Conservation (phyloP, 2,888 invertebrate species). For the Acronicta alni region DNA sequence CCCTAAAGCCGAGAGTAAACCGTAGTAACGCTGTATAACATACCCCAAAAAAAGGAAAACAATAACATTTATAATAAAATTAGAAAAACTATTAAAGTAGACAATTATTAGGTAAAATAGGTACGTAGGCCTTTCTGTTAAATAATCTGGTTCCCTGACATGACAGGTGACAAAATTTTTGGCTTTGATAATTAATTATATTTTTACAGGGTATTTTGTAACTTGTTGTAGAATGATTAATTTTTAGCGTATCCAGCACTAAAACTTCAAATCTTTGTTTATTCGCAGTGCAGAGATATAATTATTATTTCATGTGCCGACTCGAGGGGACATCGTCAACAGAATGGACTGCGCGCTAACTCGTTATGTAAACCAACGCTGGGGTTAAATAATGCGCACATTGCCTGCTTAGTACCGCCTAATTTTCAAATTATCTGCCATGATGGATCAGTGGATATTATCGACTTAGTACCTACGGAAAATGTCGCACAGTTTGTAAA, state of each 20-base stretch:
- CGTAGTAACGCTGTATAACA: too few species aligned
- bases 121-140: too few species aligned
- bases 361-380: slow-evolving; percentile 27
- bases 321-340: slow-evolving; percentile 49
- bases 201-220: too few species aligned
- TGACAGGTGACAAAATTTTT: too few species aligned
- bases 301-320: slow-evolving; percentile 61
- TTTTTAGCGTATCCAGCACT: slow-evolving; percentile 17
- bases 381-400: slow-evolving; percentile 24
- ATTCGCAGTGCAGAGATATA: slow-evolving; percentile 54
- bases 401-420: slow-evolving; percentile 17
- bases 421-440: slow-evolving; percentile 21
- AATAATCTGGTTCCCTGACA: too few species aligned
- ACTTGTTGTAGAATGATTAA: not conserved
- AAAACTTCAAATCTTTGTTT: slow-evolving; percentile 16
- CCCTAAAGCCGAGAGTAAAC: too few species aligned
- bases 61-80: too few species aligned
- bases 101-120: too few species aligned
- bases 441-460: slow-evolving; percentile 7
- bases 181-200: too few species aligned
- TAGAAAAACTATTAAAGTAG: too few species aligned
- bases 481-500: not conserved
- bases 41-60: too few species aligned
- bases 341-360: slow-evolving; percentile 44
- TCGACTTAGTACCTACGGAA: not conserved